These are phyloP conservation scores for Todiramphus chloris DNA, from an alignment of 2,113 vertebrate genomes.

Conservation along the genomic window DNA sequence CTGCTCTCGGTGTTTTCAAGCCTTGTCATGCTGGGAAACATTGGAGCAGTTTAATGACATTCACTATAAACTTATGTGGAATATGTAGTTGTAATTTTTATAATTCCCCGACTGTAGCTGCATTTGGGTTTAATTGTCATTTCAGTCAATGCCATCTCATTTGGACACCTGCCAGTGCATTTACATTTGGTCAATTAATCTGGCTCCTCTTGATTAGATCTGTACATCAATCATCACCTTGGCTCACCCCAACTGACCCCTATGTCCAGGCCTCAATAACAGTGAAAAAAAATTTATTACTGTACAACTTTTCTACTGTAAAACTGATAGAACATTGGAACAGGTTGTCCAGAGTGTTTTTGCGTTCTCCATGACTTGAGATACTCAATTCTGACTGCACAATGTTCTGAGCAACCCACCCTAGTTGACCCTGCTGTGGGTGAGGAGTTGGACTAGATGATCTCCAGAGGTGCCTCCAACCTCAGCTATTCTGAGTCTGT, in stretches of 20 bases:
- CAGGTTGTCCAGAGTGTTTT: background rate
- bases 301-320: background rate
- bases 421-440: background rate
- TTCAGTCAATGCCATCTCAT: background rate
- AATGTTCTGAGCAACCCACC: background rate
- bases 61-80: background rate
- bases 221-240: background rate
- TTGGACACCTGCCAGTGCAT: background rate
- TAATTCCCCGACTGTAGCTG: background rate
- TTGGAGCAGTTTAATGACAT: background rate
- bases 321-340: background rate
- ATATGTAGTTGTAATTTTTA: background rate
- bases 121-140: background rate
- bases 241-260: background rate
- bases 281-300: background rate
- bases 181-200: background rate
- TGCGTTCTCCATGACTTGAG: background rate
- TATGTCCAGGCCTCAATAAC: accelerated
- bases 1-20: background rate
- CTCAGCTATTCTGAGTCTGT: background rate
- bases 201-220: background rate
- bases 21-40: background rate
- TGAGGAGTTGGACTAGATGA: background rate
- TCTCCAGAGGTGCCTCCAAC: background rate
- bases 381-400: background rate